A percentile compares a stretch with the other conserved stretches of the same genome.
phyloP scores from a whole-genome alignment of 2,888 invertebrate species.

The Chelonus formosanus region DNA sequence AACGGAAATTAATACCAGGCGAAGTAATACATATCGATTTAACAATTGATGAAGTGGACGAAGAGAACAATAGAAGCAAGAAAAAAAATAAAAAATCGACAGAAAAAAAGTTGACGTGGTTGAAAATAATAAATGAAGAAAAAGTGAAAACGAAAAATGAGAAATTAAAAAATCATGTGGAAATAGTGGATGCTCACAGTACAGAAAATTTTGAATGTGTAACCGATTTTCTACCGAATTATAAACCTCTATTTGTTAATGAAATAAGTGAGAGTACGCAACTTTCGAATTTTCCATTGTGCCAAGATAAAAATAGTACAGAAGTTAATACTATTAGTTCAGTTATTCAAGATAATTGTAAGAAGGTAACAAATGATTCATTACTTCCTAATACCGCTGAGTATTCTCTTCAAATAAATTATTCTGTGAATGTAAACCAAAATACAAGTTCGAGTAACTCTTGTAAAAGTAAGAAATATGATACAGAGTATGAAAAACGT shows the following conservation, averaged over 20 bases:
- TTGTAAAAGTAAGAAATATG: not conserved
- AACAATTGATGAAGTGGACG: conserved; percentile 43
- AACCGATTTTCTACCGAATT: conserved; percentile 17
- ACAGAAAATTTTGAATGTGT: conserved; percentile 41
- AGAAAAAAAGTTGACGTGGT: conserved; percentile 12
- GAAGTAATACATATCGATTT: conserved; percentile 51
- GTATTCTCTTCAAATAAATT: no score
- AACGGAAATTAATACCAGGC: conserved; percentile 41
- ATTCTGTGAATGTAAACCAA: no score
- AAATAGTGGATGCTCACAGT: conserved; percentile 47
- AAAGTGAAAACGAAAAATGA: conserved; percentile 37
- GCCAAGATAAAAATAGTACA: conserved; percentile 30
- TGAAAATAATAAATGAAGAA: conserved; percentile 38
- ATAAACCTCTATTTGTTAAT: conserved; percentile 42
- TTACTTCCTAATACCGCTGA: no score
- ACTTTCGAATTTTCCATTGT: conserved; percentile 1
- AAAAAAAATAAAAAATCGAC: conserved; percentile 35
- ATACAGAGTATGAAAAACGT: conserved; percentile 37
- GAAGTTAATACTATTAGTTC: conserved; percentile 14
- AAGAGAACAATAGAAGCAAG: conserved; percentile 22
- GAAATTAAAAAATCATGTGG: conserved; percentile 32
- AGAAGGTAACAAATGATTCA: not conserved
- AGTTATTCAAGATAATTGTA: conserved; percentile 23
- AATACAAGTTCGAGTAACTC: no score
- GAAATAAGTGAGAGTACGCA: conserved; percentile 42